phyloP scores from a whole-genome alignment of 2,888 invertebrate species.

The Yponomeuta sedellus region DNA sequence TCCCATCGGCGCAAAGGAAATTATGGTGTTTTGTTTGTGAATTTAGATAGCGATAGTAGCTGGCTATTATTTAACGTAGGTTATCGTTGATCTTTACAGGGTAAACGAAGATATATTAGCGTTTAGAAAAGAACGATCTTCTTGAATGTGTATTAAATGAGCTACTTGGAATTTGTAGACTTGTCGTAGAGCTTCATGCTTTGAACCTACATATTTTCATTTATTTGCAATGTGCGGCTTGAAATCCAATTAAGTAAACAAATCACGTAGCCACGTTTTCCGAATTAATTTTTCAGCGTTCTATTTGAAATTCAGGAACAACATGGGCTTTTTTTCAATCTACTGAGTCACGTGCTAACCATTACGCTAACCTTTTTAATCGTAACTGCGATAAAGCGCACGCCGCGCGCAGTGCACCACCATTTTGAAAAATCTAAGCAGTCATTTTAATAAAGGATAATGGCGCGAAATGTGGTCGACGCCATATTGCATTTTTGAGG shows the following conservation, averaged over 20 bases:
- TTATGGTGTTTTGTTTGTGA: slow-evolving; percentile 26
- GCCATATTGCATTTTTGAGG: slow-evolving; percentile 28
- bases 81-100: not conserved
- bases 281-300: not conserved
- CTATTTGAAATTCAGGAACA: not conserved
- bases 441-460: slow-evolving; percentile 39
- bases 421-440: slow-evolving; percentile 26
- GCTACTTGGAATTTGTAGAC: too few relatives aligned
- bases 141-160: too few relatives aligned
- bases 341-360: slow-evolving; percentile 32
- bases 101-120: not conserved
- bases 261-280: not conserved
- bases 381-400: slow-evolving; percentile 44
- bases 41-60: slow-evolving; percentile 11
- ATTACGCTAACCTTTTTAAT: slow-evolving; percentile 31
- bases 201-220: too few relatives aligned
- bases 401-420: slow-evolving; percentile 42
- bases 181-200: too few relatives aligned
- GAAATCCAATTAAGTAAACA: not conserved
- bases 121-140: not conserved
- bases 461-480: slow-evolving; percentile 23
- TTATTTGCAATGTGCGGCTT: not conserved
- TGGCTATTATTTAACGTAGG: not conserved
- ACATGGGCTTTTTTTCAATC: not conserved
- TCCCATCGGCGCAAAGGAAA: slow-evolving; percentile 32